phyloP scores from a whole-genome alignment of 2,113 vertebrate species.

The Cyanistes caeruleus region DNA sequence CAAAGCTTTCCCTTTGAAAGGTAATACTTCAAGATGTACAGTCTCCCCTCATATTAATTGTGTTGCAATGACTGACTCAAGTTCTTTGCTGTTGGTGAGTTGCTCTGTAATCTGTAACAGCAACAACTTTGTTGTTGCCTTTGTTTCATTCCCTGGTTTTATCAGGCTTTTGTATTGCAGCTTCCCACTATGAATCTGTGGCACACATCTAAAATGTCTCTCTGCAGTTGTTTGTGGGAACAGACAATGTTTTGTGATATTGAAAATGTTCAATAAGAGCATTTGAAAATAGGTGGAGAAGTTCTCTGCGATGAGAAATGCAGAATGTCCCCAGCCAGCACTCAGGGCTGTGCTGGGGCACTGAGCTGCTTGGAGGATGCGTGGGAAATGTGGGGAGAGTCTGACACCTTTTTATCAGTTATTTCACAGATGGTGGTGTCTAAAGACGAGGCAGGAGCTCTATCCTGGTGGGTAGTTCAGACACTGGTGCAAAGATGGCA shows the following conservation, averaged over 20 bases:
- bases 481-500: not conserved
- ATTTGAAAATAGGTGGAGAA: not conserved
- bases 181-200: not conserved
- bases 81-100: not conserved
- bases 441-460: not conserved
- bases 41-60: not conserved
- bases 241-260: not conserved
- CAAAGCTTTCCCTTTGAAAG: not conserved
- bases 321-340: not conserved
- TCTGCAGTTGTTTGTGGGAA: slow-evolving; percentile 4
- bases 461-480: not conserved
- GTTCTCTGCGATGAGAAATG: not conserved
- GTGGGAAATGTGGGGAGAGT: not conserved
- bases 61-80: not conserved
- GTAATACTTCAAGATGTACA: not conserved
- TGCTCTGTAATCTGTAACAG: not conserved
- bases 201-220: not conserved
- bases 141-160: not conserved
- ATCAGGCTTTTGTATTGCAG: not conserved
- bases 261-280: not conserved
- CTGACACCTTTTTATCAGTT: not conserved
- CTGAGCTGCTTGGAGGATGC: accelerated
- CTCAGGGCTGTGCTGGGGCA: not conserved
- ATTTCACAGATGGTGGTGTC: not conserved
- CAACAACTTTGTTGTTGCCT: not conserved